Base-by-base conservation (phyloP, 2,888 invertebrate genomes). In the Cabera pusaria region DNA sequence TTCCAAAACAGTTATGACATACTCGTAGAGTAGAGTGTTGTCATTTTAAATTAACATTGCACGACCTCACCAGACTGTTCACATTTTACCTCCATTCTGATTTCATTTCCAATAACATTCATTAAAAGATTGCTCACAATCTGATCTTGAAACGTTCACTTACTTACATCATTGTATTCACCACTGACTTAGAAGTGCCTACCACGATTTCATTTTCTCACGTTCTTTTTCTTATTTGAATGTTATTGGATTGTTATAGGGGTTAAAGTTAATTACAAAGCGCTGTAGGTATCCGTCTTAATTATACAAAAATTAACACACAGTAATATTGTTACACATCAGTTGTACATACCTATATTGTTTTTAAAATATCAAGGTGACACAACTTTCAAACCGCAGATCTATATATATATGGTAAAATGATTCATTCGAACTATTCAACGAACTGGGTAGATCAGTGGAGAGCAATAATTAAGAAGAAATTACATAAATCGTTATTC, bases 31-130 rank as follows among this genome's bases (percentile, higher is more conserved):
- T 31, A 40, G 59, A 52, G 65, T 79, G 77, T 76, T 75, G 80
- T 72, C 78, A 81, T 69, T 72, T 72, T 67, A 70, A 80, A 64
- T 70, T 69, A 59, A 69, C 69, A 71, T 64, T 68, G 60, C 64
- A 56, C 70, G 73, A 77, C 75, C 74, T 74, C 71, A 65, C 75
- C 71, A 62, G 67, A 63, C 64, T 60, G 62, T 71, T 73, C 66
- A 65, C 73, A 68, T 72, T 80, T 74, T 60, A 52, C 51, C 58
- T 77, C 71, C 64, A 72, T 72, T 72, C 75, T 77, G 74, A 71
- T 77, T 77, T 72, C 66, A 71, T 73, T 81, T 65, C 69, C 76
- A 58, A 52, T 55, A 53, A 50, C 64, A 60, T 59, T 64, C 53
- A 60, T 57, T 58, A 44, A 41, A 16, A 35, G 29, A 28, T 43